Conservation (phyloP, 2,113 vertebrate genomes). For the Aegithalos caudatus region DNA sequence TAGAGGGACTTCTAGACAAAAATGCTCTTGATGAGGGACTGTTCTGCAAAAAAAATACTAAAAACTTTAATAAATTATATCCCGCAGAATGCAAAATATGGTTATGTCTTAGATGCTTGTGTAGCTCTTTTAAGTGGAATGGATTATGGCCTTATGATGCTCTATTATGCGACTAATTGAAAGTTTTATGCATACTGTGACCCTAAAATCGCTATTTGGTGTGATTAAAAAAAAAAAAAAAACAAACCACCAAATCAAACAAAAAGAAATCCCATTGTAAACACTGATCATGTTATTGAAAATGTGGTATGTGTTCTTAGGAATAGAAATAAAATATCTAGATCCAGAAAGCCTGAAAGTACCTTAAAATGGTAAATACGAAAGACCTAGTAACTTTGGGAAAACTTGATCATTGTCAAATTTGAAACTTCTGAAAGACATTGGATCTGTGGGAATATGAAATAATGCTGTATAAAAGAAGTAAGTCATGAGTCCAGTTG, state of each 20-base stretch:
- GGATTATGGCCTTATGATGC: background rate
- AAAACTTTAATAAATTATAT: background rate
- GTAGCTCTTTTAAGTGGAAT: background rate
- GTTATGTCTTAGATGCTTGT: background rate
- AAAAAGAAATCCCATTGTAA: background rate
- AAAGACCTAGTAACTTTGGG: background rate
- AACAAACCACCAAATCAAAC: background rate
- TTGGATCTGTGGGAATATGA: background rate
- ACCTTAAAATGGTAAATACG: background rate
- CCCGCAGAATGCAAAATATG: background rate
- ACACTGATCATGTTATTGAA: background rate
- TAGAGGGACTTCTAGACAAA: background rate
- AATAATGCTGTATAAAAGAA: background rate
- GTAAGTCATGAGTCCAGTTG: background rate
- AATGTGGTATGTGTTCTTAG: background rate
- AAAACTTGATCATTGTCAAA: background rate
- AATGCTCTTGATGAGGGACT: background rate
- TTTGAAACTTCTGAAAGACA: background rate
- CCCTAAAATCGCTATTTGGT: background rate
- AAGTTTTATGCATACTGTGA: background rate
- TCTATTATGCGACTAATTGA: background rate
- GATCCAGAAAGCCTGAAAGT: background rate
- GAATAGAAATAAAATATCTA: background rate
- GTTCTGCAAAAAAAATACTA: background rate
- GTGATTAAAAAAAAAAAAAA: background rate